Evolutionary conservation across 1,140 invertebrate genomes (phyloP).

Genomic region (Pseudomyrmex flavicornis): DNA sequence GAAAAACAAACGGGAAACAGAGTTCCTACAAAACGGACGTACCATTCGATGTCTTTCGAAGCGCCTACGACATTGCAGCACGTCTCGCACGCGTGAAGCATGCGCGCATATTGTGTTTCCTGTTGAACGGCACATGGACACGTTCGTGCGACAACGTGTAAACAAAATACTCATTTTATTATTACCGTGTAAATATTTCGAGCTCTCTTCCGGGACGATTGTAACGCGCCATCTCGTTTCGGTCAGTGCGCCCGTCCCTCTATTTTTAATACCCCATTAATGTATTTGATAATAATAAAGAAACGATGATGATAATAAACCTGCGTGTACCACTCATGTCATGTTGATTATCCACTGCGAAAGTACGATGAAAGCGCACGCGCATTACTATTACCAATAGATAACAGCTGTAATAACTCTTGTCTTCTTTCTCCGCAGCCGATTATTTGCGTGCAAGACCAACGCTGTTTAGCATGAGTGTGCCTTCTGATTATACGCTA

Average conservation of each 20-base stretch:
- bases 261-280: slow-evolving; percentile 74
- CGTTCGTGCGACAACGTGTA: neutral
- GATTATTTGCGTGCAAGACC: slow-evolving; percentile 2
- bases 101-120: no score
- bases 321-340: slow-evolving; percentile 54
- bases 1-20: slow-evolving; percentile 10
- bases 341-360: slow-evolving; percentile 49
- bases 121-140: neutral
- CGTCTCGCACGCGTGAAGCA: neutral
- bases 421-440: neutral
- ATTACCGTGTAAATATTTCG: slow-evolving; percentile 56
- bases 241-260: slow-evolving; percentile 36
- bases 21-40: slow-evolving; percentile 63
- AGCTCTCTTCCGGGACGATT: slow-evolving; percentile 64
- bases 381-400: neutral
- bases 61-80: slow-evolving; percentile 33
- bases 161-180: slow-evolving; percentile 47
- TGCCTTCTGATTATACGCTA: slow-evolving; percentile 39
- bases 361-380: slow-evolving; percentile 7
- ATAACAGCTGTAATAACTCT: neutral
- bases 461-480: slow-evolving; percentile 26
- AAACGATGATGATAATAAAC: slow-evolving; percentile 61
- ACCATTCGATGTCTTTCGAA: slow-evolving; percentile 23
- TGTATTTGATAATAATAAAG: slow-evolving; percentile 72
- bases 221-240: slow-evolving; percentile 11